phyloP scores from a whole-genome alignment of 2,797 vertebrate genomes.

The Pampus argenteus region DNA sequence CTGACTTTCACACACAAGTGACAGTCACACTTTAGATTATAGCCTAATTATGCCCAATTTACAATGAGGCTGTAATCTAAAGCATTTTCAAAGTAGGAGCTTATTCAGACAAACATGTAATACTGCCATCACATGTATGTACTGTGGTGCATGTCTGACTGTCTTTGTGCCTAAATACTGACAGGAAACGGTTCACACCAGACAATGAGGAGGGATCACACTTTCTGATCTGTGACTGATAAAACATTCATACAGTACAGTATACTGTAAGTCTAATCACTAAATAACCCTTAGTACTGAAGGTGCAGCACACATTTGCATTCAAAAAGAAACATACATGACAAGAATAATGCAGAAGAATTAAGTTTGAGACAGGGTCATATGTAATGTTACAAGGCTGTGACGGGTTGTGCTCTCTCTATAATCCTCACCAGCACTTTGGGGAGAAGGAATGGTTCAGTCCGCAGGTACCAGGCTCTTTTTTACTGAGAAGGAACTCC shows the following conservation, averaged over 20 bases:
- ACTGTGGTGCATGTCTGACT: too few relatives aligned
- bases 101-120: too few relatives aligned
- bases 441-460: slow-evolving; percentile 96
- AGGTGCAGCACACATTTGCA: not conserved
- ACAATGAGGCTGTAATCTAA: too few relatives aligned
- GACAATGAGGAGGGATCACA: not conserved
- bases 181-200: slow-evolving; percentile 3
- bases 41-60: too few relatives aligned
- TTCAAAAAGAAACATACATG: not conserved
- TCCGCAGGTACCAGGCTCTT: slow-evolving; percentile 89
- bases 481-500: slow-evolving; percentile 96
- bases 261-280: not conserved
- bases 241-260: not conserved
- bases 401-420: not conserved
- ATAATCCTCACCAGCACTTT: slow-evolving; percentile 90
- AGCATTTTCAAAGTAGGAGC: too few relatives aligned
- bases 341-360: not conserved
- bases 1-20: not conserved
- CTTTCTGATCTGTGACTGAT: slow-evolving; percentile 2
- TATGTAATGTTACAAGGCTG: not conserved
- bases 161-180: not conserved
- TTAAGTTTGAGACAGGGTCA: not conserved
- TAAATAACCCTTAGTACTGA: not conserved
- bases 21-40: not conserved
- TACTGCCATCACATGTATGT: too few relatives aligned